Percentiles rank a stretch among this genome's conserved stretches.
phyloP scores from a whole-genome alignment of 2,797 vertebrate genomes.

The Choloepus didactylus region DNA sequence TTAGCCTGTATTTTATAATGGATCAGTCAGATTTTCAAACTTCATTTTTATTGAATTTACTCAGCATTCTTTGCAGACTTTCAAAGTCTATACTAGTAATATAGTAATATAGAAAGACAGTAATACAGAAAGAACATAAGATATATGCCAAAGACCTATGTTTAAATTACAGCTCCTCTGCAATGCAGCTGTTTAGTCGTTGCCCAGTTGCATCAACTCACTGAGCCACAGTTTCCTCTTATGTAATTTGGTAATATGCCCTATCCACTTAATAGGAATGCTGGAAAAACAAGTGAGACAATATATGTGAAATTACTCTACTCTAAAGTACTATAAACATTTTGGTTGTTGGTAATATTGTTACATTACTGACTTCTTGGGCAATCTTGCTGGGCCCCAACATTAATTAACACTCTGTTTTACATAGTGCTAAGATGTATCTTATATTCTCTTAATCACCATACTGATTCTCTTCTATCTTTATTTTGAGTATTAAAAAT shows the following conservation, averaged over 20 bases:
- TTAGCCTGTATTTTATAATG: background rate
- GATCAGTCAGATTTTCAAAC: background rate
- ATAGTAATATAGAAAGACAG: background rate
- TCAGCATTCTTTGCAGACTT: background rate
- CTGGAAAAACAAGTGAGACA: background rate
- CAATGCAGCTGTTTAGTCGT: background rate
- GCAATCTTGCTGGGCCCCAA: background rate
- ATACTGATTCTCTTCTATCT: background rate
- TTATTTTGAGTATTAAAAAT: constrained; percentile 15
- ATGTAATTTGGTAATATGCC: background rate
- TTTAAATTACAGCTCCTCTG: background rate
- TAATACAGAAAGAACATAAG: background rate
- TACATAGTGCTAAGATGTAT: background rate
- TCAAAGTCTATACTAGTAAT: background rate
- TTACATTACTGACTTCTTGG: background rate
- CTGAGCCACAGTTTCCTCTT: background rate
- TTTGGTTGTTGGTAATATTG: background rate
- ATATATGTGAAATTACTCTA: background rate
- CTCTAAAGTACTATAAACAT: background rate
- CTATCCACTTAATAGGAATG: background rate
- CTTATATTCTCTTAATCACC: background rate
- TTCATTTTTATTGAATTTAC: constrained; percentile 18
- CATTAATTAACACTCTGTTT: background rate
- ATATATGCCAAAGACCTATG: background rate
- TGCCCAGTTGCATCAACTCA: background rate